Evolutionary conservation across 2,888 invertebrate genomes (phyloP).

Genomic region (Escarpia spicata): DNA sequence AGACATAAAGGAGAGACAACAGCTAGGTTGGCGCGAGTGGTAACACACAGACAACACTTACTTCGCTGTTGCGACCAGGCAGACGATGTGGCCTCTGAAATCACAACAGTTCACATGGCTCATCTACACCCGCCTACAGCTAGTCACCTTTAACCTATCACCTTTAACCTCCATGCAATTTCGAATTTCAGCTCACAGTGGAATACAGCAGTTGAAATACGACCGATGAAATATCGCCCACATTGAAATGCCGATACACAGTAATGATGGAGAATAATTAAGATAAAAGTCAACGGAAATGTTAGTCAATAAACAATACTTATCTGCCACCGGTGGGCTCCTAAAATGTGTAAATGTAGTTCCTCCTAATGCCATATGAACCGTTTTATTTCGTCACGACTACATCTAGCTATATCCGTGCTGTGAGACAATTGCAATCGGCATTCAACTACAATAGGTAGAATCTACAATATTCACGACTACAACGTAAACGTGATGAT

Average conservation of each 20-base stretch:
- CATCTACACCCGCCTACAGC: neutral
- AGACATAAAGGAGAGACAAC: neutral
- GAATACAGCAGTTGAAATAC: neutral
- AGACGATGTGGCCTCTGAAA: constrained; percentile 25
- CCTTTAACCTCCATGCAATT: neutral
- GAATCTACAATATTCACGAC: constrained; percentile 11
- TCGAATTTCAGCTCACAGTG: neutral
- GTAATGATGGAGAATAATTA: neutral
- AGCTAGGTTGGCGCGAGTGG: neutral
- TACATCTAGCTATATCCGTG: neutral
- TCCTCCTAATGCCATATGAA: neutral
- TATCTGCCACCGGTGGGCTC: neutral
- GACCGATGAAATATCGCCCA: neutral
- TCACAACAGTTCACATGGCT: constrained; percentile 17
- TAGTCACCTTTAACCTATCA: neutral
- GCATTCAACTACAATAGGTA: neutral
- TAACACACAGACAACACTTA: constrained; percentile 20
- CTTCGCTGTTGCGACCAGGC: constrained; percentile 26
- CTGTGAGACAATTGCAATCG: neutral
- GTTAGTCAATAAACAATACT: neutral
- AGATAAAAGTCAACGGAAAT: neutral
- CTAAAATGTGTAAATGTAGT: neutral
- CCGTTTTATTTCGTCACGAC: neutral
- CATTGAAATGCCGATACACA: neutral
- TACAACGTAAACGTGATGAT: neutral